A percentile compares a stretch with the other conserved stretches of the same genome.
phyloP scores from a whole-genome alignment of 1,140 invertebrate genomes.

The Euglossa dilemma region DNA sequence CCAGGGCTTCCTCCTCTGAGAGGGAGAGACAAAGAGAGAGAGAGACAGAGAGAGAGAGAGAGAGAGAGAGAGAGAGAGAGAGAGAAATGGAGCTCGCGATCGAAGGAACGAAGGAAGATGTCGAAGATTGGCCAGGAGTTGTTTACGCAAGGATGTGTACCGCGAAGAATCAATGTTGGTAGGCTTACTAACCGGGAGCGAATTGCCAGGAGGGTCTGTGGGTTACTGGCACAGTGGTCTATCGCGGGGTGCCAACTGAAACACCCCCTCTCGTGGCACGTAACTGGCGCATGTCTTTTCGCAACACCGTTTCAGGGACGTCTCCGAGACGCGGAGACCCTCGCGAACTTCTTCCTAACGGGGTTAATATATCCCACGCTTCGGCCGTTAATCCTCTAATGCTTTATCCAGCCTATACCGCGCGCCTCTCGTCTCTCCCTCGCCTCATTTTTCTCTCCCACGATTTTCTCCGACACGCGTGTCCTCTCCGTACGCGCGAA shows the following conservation, averaged over 20 bases:
- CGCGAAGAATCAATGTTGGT: slow-evolving; percentile 60
- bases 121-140: slow-evolving; percentile 18
- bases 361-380: neutral
- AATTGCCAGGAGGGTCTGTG: slow-evolving; percentile 77
- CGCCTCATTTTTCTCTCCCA: no score
- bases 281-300: slow-evolving; percentile 76
- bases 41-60: no score
- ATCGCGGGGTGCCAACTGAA: slow-evolving; percentile 74
- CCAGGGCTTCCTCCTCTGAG: neutral
- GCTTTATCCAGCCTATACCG: no score
- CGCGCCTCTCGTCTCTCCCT: no score
- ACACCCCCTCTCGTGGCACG: slow-evolving; percentile 68
- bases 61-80: neutral
- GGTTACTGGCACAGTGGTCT: slow-evolving; percentile 80
- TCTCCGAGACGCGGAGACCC: slow-evolving; percentile 11
- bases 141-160: slow-evolving; percentile 56
- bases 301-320: slow-evolving; percentile 48
- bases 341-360: no score
- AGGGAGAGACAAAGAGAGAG: no score
- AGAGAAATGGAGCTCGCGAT: neutral
- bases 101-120: neutral
- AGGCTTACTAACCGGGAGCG: slow-evolving; percentile 78
- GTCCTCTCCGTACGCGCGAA: no score
- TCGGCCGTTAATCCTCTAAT: neutral
- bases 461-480: no score